Evolutionary conservation across 2,113 vertebrate genomes (phyloP).

Genomic region (Synodontis membranacea): DNA sequence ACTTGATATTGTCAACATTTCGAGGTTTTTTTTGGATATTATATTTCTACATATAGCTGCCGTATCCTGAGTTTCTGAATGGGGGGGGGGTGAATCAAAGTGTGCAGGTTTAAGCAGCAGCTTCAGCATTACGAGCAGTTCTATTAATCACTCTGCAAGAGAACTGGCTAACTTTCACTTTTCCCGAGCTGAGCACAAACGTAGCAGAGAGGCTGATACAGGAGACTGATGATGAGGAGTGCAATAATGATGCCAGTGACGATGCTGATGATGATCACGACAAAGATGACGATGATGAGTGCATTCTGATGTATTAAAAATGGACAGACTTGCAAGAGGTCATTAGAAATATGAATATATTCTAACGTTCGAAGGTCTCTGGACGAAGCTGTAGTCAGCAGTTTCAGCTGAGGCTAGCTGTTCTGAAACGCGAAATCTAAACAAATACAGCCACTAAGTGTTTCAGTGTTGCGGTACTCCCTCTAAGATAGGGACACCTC

Average conservation of each 20-base stretch:
- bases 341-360: background rate
- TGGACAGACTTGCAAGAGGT: background rate
- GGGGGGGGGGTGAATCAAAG: background rate
- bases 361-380: background rate
- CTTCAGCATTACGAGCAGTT: conserved; percentile 10
- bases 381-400: background rate
- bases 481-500: background rate
- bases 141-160: conserved; percentile 24
- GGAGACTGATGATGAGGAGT: background rate
- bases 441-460: background rate
- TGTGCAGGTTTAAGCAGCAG: background rate
- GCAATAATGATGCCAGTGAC: background rate
- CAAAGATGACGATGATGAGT: background rate
- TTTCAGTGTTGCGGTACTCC: background rate
- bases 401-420: background rate
- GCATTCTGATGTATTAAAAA: background rate
- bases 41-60: background rate
- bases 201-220: background rate
- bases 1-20: background rate
- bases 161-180: conserved; percentile 18
- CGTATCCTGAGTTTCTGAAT: background rate
- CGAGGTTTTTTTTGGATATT: background rate
- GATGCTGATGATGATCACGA: background rate
- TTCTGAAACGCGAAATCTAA: background rate
- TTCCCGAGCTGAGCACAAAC: background rate